A percentile compares a stretch with the other conserved stretches of the same genome.
Evolutionary conservation across 1,140 invertebrate genomes (phyloP).

Genomic region (Bombus consobrinus): DNA sequence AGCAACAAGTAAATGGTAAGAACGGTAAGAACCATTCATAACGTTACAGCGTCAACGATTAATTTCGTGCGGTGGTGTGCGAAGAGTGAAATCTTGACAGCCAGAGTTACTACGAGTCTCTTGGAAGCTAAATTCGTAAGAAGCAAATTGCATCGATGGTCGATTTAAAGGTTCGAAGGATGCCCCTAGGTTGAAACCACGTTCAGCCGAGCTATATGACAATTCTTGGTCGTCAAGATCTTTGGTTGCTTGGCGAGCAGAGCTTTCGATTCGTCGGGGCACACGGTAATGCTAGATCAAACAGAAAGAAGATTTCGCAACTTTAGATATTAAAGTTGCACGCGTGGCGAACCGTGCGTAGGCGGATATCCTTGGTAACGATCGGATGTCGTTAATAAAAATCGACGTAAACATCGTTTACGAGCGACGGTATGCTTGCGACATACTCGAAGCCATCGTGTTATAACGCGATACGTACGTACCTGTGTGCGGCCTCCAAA

Average conservation of each 20-base stretch:
- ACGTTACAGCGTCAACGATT: background rate
- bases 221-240: conserved; percentile 76
- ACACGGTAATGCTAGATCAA: conserved; percentile 79
- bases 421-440: too few relatives aligned
- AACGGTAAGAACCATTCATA: background rate
- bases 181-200: conserved; percentile 65
- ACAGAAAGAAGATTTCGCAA: conserved; percentile 16
- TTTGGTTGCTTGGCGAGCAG: conserved; percentile 78
- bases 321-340: background rate
- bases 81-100: too few relatives aligned
- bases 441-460: too few relatives aligned
- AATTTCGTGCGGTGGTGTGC: background rate
- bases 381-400: too few relatives aligned
- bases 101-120: too few relatives aligned
- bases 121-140: too few relatives aligned
- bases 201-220: conserved; percentile 68
- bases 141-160: too few relatives aligned
- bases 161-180: background rate
- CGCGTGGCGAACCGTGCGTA: too few relatives aligned
- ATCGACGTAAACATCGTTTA: too few relatives aligned
- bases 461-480: conserved; percentile 79
- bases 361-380: too few relatives aligned
- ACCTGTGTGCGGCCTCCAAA: conserved; percentile 87
- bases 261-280: conserved; percentile 75
- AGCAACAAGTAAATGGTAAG: background rate